phyloP scores from a whole-genome alignment of 2,888 invertebrate genomes.

The Alloscopus bannaensis region DNA sequence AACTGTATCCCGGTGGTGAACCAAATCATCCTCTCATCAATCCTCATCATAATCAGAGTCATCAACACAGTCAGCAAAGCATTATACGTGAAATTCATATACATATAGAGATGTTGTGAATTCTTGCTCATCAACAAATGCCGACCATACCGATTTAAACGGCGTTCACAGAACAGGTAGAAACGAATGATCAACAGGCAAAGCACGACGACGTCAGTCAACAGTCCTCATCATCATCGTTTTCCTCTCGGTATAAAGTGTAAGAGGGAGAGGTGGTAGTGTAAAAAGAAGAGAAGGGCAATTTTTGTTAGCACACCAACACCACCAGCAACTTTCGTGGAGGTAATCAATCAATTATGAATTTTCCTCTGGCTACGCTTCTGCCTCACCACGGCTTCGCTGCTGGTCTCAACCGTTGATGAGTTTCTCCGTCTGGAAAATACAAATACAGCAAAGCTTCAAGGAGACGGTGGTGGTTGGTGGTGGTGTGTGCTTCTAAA shows the following conservation, averaged over 20 bases:
- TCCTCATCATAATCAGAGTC: conserved; percentile 14
- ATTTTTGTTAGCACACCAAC: too few species aligned
- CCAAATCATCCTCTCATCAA: conserved; percentile 16
- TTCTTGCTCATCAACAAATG: not conserved
- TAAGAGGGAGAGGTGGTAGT: too few species aligned
- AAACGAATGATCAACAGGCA: conserved; percentile 16
- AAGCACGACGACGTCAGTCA: conserved; percentile 9
- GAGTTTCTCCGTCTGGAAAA: too few species aligned
- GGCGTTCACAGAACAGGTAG: too few species aligned
- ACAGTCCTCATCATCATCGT: not conserved
- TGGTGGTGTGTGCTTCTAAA: too few species aligned
- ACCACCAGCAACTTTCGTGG: conserved; percentile 23
- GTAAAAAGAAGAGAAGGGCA: too few species aligned
- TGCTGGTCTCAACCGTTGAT: conserved; percentile 11
- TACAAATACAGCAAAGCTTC: too few species aligned
- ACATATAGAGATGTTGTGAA: not conserved
- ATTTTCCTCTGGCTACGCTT: not conserved
- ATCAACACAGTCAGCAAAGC: not conserved
- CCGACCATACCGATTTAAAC: too few species aligned
- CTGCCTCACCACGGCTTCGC: not conserved
- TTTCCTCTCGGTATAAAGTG: not conserved
- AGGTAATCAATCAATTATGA: conserved; percentile 63
- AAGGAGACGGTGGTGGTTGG: too few species aligned
- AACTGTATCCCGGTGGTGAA: not conserved
- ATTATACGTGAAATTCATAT: not conserved